These are phyloP conservation scores for Hyperoplus immaculatus DNA, from an alignment of 2,797 vertebrate genomes.

Conservation along the genomic window DNA sequence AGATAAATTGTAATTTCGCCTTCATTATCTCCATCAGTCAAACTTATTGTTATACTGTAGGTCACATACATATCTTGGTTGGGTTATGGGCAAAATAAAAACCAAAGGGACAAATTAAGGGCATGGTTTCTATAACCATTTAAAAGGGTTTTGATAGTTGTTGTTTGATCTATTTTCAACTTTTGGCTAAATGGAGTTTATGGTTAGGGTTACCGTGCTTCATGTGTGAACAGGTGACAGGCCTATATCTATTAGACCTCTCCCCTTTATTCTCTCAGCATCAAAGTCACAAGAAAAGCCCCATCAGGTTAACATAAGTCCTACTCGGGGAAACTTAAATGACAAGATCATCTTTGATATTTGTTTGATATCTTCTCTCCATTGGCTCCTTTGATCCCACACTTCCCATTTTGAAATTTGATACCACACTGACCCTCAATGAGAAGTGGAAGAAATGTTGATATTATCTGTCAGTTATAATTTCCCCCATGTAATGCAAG, in stretches of 20 bases:
- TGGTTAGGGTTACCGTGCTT: constrained; percentile 53
- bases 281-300: constrained; percentile 80
- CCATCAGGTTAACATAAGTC: constrained; percentile 72
- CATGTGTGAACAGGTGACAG: constrained; percentile 78
- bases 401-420: constrained; percentile 45
- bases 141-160: constrained; percentile 58
- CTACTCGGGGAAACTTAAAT: constrained; percentile 71
- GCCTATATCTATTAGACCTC: constrained; percentile 51
- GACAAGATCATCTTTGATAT: constrained; percentile 79
- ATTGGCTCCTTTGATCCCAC: constrained; percentile 61
- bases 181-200: constrained; percentile 40
- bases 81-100: constrained; percentile 21
- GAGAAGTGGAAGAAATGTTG: constrained; percentile 47
- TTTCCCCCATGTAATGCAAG: constrained; percentile 20
- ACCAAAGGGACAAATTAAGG: constrained; percentile 49
- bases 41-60: neutral
- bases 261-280: constrained; percentile 73
- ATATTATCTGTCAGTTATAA: constrained; percentile 29
- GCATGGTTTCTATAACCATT: constrained; percentile 26
- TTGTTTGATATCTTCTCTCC: constrained; percentile 72
- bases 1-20: neutral
- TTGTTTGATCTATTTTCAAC: constrained; percentile 74
- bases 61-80: neutral
- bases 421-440: constrained; percentile 52
- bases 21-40: constrained; percentile 8